Base-by-base conservation (phyloP, 2,888 invertebrate genomes). In the Lucinisca nassula region DNA sequence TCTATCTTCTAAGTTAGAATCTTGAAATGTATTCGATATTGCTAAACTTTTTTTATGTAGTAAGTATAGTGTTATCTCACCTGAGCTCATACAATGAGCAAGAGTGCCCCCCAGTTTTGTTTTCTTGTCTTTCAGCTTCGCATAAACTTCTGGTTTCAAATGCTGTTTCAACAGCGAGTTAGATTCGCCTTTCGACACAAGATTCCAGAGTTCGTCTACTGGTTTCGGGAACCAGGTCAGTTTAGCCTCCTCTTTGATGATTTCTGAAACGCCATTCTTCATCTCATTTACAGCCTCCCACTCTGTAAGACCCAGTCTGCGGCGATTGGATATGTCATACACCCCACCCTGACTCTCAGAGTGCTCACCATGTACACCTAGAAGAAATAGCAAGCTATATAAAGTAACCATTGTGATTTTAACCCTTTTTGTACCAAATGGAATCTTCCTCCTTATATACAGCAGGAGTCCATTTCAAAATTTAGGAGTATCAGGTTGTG, bases 131-230 rank as follows among this genome's bases (percentile, higher is more conserved):
- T 94, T 95, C 75, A 94, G 81, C 38, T 91, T 87, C 0, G 92
- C 85, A 79, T 91, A 94, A 0, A 90, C 79, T 8, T 93, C 93
- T 38, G 87, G 45, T 21, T 94, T 94, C 21, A 94, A 88, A 83
- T 90, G 75, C 76, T 94, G 92, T 97, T 99, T 99, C 97, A 99
- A 97, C 97, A 99, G 97, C 51, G 95, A 94, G 58, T 90, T 89
- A 51, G 93, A 89, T 14, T 87, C 75, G 27, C 85, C 76, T 32
- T 79, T 78, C 10, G 84, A 70, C 10, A 94, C 84, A 30, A 78
- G 90, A 0, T 84, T 72, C 92, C 92, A 94, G 17, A 94, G 83
- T n/a, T 92, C 82, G 14, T 79, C 75, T 27, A 89, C 12, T 21
- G 86, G 84, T 40, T 76, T 51, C 8, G 90, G 90, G 45, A 79